A percentile compares a stretch with the other conserved stretches of the same genome.
Conservation (phyloP, 2,888 invertebrate species). For the Tipula vernalis region DNA sequence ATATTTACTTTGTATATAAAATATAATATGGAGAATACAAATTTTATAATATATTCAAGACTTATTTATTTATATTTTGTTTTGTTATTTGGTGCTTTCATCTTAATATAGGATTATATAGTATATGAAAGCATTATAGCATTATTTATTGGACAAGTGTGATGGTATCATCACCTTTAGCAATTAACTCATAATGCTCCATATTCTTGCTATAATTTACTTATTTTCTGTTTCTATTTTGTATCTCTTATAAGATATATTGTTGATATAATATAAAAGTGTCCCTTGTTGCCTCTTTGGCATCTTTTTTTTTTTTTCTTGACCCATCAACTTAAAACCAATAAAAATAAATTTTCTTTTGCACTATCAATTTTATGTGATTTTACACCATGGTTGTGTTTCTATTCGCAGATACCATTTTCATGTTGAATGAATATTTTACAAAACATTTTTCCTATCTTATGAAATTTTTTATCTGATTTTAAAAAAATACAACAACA, state of each 20-base stretch:
- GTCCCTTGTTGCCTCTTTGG: not conserved
- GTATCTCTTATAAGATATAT: not conserved
- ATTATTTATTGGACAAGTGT: not conserved
- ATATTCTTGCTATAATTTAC: not conserved
- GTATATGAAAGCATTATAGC: not conserved
- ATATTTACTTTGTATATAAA: not conserved
- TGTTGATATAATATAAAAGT: not conserved
- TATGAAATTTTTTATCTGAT: not conserved
- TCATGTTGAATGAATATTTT: too few relatives aligned
- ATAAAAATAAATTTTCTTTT: not conserved
- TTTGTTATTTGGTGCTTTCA: not conserved
- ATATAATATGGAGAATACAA: not conserved
- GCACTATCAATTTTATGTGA: not conserved
- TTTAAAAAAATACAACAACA: not conserved
- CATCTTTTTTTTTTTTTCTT: not conserved
- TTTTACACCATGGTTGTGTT: too few relatives aligned
- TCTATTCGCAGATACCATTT: not conserved
- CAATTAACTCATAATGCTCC: not conserved
- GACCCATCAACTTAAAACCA: conserved; percentile 4
- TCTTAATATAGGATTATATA: not conserved
- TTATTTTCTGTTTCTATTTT: not conserved
- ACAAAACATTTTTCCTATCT: not conserved
- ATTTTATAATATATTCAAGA: not conserved
- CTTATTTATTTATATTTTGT: not conserved
- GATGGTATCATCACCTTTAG: not conserved